phyloP scores from a whole-genome alignment of 2,113 vertebrate genomes.

The Hystrix cristata region DNA sequence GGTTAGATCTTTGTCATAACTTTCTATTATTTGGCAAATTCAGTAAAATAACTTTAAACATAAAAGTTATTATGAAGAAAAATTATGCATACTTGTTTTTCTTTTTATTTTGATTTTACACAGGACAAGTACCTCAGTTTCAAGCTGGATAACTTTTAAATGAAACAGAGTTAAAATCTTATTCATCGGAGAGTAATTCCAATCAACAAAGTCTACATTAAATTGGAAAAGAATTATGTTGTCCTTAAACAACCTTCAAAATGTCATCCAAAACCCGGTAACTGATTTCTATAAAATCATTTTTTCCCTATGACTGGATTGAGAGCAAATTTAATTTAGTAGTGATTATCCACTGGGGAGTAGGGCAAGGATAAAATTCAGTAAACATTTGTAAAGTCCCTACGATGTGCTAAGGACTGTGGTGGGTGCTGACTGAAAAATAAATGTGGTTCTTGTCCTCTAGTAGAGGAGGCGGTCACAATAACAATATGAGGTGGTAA shows the following conservation, averaged over 20 bases:
- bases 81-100: constrained; percentile 5
- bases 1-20: not conserved
- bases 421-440: not conserved
- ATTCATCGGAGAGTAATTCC: constrained; percentile 51
- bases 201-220: not conserved
- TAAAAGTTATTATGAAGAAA: constrained; percentile 22
- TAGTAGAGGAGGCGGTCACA: not conserved
- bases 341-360: not conserved
- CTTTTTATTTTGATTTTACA: constrained; percentile 50
- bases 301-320: constrained; percentile 31
- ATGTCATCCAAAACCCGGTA: constrained; percentile 86
- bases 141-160: constrained; percentile 57
- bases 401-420: not conserved
- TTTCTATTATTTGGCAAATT: constrained; percentile 43
- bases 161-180: constrained; percentile 41
- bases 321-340: not conserved
- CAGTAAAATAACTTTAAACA: constrained; percentile 47
- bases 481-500: not conserved
- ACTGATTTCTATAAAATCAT: constrained; percentile 8
- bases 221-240: constrained; percentile 83
- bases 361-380: not conserved
- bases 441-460: not conserved
- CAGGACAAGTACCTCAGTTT: constrained; percentile 63
- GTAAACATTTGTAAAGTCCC: not conserved
- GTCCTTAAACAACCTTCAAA: constrained; percentile 78